These are phyloP conservation scores for Bimastos eiseni DNA, from an alignment of 2,888 invertebrate genomes.

Conservation along the genomic window DNA sequence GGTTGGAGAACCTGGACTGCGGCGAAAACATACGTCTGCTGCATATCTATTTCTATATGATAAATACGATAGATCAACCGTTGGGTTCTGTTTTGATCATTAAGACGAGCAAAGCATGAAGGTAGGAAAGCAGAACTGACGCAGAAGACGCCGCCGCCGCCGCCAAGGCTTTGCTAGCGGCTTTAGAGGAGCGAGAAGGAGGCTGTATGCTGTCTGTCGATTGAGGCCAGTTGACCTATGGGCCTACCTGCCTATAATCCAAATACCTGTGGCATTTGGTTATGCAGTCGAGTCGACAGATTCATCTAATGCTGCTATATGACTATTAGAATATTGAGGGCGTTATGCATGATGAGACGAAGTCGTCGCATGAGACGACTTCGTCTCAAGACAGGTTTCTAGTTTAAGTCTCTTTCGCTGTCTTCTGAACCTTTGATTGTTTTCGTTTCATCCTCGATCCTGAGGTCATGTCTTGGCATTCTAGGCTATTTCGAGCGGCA, in stretches of 20 bases:
- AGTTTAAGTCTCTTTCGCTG: too few species aligned
- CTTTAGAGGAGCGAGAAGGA: too few species aligned
- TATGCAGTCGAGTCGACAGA: not conserved
- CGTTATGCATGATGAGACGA: not conserved
- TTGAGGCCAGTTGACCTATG: not conserved
- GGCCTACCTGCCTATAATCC: not conserved
- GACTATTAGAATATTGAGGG: not conserved
- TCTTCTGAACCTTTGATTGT: too few species aligned
- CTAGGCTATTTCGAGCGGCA: too few species aligned
- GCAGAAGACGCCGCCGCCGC: too few species aligned
- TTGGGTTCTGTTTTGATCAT: not conserved
- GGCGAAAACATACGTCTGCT: not conserved
- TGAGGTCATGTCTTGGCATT: too few species aligned
- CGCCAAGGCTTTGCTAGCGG: not conserved
- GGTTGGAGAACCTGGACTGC: not conserved
- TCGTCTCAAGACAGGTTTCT: too few species aligned
- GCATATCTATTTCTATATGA: not conserved
- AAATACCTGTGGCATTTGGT: not conserved
- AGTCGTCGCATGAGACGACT: too few species aligned
- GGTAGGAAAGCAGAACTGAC: not conserved
- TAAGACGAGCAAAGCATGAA: not conserved
- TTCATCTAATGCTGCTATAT: not conserved
- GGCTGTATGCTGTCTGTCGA: not conserved
- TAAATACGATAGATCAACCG: not conserved
- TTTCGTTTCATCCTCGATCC: too few species aligned